Conservation (phyloP, 2,888 invertebrate species). For the Cephus sareptanus region DNA sequence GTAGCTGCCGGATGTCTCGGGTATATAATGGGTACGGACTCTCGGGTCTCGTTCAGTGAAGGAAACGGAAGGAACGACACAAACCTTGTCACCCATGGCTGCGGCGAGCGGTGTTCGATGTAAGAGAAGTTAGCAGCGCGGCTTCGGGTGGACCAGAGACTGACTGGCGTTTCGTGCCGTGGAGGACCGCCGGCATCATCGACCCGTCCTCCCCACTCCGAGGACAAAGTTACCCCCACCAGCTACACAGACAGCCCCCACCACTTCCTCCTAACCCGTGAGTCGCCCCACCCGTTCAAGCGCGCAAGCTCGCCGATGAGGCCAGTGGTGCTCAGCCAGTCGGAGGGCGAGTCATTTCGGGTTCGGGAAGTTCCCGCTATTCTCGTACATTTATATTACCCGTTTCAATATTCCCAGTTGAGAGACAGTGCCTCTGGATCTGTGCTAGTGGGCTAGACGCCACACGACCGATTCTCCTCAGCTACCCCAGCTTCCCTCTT, state of each 20-base stretch:
- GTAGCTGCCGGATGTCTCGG: neutral
- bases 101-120: constrained; percentile 70
- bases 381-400: too few relatives aligned
- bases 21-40: constrained; percentile 1
- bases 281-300: constrained; percentile 23
- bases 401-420: constrained; percentile 15
- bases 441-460: constrained; percentile 58
- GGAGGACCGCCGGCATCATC: constrained; percentile 66
- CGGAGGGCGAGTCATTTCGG: too few relatives aligned
- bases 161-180: constrained; percentile 61
- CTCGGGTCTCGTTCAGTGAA: constrained; percentile 20
- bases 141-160: constrained; percentile 75
- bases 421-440: constrained; percentile 50
- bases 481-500: neutral
- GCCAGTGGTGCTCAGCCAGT: constrained; percentile 8
- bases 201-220: constrained; percentile 75
- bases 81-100: constrained; percentile 65
- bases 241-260: constrained; percentile 31
- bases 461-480: neutral
- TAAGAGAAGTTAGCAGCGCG: constrained; percentile 73
- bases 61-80: constrained; percentile 60
- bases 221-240: constrained; percentile 65
- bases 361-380: too few relatives aligned
- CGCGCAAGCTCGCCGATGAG: constrained; percentile 27
- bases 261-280: constrained; percentile 18